Evolutionary conservation across 2,113 vertebrate species (phyloP), one percentile per base, ranked within the genome.

Genomic region (Cyanistes caeruleus): DNA sequence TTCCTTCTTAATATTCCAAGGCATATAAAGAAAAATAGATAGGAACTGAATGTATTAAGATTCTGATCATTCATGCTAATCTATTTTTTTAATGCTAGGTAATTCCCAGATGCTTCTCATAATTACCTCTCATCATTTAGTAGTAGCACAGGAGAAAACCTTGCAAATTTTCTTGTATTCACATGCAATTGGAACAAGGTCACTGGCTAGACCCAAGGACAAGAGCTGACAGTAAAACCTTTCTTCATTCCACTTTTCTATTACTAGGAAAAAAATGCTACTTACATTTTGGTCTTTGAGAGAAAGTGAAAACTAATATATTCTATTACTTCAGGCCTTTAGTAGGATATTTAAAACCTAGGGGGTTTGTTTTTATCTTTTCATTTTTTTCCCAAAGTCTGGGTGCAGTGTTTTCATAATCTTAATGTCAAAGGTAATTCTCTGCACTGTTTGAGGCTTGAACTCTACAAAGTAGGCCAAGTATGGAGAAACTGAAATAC

Each of bases 61-160:
- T 94, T 95, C 91, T 77, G 31, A 86, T 83, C 81, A 82, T 94
- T 81, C 0, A 0, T 92, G 18, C 6, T 91, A 95, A 92, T 94
- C 83, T 96, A 55, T 89, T 93, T 95, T 96, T 91, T 89, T 87
- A 94, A 93, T 87, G 82, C 63, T 43, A 77, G 60, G 28, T 95
- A 93, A 94, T 94, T 96, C 88, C 85, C 89, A 90, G 49, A 87
- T 95, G 94, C 28, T 90, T 94, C 39, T 92, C 51, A 64, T 96
- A 95, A 97, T 95, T 96, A 84, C 88, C 43, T 69, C 75, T 93
- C 69, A 64, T 91, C 44, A 74, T 72, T 84, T 92, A 75, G 70
- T 68, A 27, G 80, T 44, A 86, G 39, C 48, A 90, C 30, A 92
- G 65, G 87, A 96, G 80, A 89, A 90, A 91, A 39, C 11, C 43